Evolutionary conservation across 1,140 invertebrate genomes (phyloP).

Genomic region (Chionoecetes opilio): DNA sequence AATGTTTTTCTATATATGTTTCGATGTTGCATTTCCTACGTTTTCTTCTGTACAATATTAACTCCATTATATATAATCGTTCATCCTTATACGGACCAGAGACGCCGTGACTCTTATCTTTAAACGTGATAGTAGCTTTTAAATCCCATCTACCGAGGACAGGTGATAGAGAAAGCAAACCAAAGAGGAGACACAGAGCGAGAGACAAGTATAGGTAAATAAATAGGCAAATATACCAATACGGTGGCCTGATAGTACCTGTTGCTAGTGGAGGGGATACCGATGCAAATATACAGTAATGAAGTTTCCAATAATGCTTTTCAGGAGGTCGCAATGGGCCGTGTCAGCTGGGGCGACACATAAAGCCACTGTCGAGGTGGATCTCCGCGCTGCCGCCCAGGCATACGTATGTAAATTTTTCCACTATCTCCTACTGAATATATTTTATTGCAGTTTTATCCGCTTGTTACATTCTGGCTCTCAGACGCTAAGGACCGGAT

Average conservation of each 20-base stretch:
- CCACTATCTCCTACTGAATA: slow-evolving; percentile 37
- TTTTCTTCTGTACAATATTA: neutral
- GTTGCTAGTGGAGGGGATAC: neutral
- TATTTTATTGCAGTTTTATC: slow-evolving; percentile 44
- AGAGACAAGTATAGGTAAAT: neutral
- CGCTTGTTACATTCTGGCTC: slow-evolving; percentile 36
- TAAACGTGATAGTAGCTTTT: neutral
- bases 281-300: neutral
- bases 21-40: neutral
- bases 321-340: neutral
- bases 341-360: neutral
- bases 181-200: neutral
- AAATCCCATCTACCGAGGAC: neutral
- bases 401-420: slow-evolving; percentile 22
- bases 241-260: neutral
- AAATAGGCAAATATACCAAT: neutral
- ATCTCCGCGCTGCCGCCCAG: slow-evolving; percentile 8
- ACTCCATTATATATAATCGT: neutral
- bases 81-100: neutral
- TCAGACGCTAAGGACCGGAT: slow-evolving; percentile 30
- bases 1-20: neutral
- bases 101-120: neutral
- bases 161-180: neutral
- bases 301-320: neutral
- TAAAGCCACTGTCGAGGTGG: neutral